Evolutionary conservation across 2,888 invertebrate genomes (phyloP), one percentile per base, ranked within the genome.

Genomic region (Prosapia bicincta): DNA sequence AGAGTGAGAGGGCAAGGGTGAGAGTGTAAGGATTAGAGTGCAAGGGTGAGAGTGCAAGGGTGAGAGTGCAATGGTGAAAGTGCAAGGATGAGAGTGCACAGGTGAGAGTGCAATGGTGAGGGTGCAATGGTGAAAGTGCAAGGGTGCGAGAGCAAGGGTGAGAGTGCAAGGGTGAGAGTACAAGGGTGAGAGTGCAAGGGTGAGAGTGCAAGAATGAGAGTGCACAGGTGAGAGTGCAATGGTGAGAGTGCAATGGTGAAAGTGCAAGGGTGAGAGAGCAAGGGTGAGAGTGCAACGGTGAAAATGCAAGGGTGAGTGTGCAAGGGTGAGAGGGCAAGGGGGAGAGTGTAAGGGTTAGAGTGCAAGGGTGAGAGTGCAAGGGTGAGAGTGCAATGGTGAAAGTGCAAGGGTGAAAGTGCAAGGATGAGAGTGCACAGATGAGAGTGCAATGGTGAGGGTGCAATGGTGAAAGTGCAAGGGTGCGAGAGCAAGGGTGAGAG

Each of bases 201-300:
- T 23, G 72, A 38, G 38, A 38, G 72, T 6, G 38, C 5, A 65
- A 24, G 32, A 25, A 25, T n/a, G 65, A 65, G 26, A 28, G 65
- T n/a, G 43, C 3, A 24, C 3, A 25, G 15, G 23, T 23, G 26
- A 24, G 65, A 24, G 65, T n/a, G n/a, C 3, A 7, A 65, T 10
- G 66, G 65, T n/a, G 43, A 71, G 72, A 28, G 65, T 7, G 25
- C 13, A 65, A 65, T 3, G 15, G 25, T 6, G 24, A 24, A 7
- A 26, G 26, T 6, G 72, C 3, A 25, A 65, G 43, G 10, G 54
- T 23, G 72, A 71, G 72, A 24, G 72, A 71, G 72, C 2, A 25
- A 71, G 72, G 25, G 72, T 68, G 65, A 71, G 43, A 71, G 71
- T 66, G 26, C 5, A 24, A 43, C 6, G 25, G 30, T 68, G 72